These are phyloP conservation scores for Phaonia tiefii DNA, from an alignment of 2,888 invertebrate species.

Conservation along the genomic window DNA sequence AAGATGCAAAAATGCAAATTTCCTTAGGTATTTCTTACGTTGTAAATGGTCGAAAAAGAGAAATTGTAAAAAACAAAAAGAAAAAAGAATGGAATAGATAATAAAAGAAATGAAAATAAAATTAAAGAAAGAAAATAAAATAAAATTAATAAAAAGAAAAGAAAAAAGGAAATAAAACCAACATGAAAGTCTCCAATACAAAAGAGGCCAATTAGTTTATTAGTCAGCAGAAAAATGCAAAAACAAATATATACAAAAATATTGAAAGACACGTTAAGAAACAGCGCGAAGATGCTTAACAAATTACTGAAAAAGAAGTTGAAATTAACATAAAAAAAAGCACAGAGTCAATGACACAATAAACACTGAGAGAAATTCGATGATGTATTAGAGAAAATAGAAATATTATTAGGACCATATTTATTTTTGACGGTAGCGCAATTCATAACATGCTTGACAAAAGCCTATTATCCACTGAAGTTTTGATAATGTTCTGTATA, in stretches of 20 bases:
- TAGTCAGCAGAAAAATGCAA: slow-evolving; percentile 21
- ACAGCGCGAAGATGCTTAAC: background rate
- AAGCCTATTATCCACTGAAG: too few species aligned
- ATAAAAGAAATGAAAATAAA: background rate
- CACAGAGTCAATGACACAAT: slow-evolving; percentile 59
- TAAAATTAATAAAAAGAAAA: background rate
- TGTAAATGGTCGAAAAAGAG: background rate
- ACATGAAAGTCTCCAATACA: slow-evolving; percentile 26
- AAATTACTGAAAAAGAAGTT: background rate
- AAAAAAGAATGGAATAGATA: too few species aligned
- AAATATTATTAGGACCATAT: too few species aligned
- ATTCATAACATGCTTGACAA: too few species aligned
- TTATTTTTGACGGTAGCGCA: too few species aligned
- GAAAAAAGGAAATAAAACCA: background rate
- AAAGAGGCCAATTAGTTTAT: slow-evolving; percentile 32
- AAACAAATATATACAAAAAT: too few species aligned
- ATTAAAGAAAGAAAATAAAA: background rate
- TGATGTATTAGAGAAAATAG: too few species aligned
- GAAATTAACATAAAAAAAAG: slow-evolving; percentile 53
- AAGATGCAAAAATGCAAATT: slow-evolving; percentile 31
- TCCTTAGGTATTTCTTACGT: background rate
- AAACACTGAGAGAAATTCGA: too few species aligned
- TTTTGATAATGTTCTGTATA: too few species aligned
- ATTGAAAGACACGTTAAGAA: background rate
- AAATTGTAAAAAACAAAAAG: background rate